A percentile compares a stretch with the other conserved stretches of the same genome.
Evolutionary conservation across 1,140 invertebrate species (phyloP).

Genomic region (Venturia canescens): DNA sequence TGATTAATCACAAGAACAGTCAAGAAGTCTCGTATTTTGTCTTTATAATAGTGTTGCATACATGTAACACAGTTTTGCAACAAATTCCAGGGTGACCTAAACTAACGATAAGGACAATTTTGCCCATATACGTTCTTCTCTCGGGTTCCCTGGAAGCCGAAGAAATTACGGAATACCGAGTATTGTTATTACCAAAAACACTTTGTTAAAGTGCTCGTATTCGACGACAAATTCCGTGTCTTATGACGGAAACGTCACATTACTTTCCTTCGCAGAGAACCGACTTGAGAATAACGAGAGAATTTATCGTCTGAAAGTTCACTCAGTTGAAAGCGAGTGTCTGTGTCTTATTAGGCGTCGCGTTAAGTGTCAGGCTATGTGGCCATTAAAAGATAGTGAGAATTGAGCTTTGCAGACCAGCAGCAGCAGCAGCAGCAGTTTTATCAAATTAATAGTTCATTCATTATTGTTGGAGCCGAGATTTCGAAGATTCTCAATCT

Average conservation of each 20-base stretch:
- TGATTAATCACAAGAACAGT: neutral
- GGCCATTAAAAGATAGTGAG: neutral
- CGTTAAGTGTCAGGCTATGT: neutral
- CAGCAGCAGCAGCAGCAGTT: too few relatives aligned
- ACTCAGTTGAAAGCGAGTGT: slow-evolving; percentile 17
- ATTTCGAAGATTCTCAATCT: neutral
- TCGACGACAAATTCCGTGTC: slow-evolving; percentile 24
- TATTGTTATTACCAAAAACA: neutral
- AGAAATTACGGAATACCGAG: slow-evolving; percentile 1
- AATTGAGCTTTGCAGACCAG: neutral
- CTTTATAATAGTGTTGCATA: neutral
- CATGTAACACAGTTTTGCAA: neutral
- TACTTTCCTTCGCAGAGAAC: neutral
- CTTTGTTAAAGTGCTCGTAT: slow-evolving; percentile 12
- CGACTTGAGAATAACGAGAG: neutral
- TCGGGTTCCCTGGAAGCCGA: neutral
- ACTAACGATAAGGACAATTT: neutral
- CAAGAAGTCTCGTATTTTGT: neutral
- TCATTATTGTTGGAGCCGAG: neutral
- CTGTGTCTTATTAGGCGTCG: neutral
- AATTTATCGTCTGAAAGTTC: slow-evolving; percentile 2
- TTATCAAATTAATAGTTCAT: neutral
- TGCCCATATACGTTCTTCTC: neutral
- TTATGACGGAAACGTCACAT: slow-evolving; percentile 11
- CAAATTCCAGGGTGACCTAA: neutral